These are phyloP conservation scores for Sula dactylatra DNA, from an alignment of 2,113 vertebrate species.

Conservation along the genomic window DNA sequence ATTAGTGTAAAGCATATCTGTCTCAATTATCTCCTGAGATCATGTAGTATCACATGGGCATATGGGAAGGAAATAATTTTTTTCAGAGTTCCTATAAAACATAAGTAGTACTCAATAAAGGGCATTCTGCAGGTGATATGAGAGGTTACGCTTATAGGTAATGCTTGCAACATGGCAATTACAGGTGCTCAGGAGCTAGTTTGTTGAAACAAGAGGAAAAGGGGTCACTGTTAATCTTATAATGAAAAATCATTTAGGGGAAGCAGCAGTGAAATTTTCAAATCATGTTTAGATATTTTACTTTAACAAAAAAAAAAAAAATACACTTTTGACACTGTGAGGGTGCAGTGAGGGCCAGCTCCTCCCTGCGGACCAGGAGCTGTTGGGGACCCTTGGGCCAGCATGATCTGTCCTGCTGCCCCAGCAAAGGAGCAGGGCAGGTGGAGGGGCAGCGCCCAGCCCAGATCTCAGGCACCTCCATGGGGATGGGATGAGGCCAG, in stretches of 20 bases:
- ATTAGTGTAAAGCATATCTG: conserved; percentile 29
- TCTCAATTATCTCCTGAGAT: conserved; percentile 24
- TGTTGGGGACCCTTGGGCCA: background rate
- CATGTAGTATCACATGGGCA: background rate
- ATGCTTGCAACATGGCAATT: background rate
- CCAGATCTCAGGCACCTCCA: background rate
- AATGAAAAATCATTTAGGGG: background rate
- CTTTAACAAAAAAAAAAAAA: background rate
- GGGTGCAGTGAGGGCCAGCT: background rate
- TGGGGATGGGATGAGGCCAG: background rate
- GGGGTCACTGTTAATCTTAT: background rate
- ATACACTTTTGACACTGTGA: background rate
- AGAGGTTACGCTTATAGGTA: conserved; percentile 16
- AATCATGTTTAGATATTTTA: background rate
- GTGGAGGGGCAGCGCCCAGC: no score
- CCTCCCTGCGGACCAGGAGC: background rate
- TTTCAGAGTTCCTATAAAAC: background rate
- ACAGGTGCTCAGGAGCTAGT: background rate
- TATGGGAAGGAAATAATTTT: background rate
- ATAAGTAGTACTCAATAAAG: background rate
- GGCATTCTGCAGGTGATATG: background rate
- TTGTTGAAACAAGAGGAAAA: background rate
- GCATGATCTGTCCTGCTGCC: background rate
- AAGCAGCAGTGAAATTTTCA: background rate
- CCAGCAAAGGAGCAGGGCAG: background rate